Evolutionary conservation across 2,888 invertebrate species (phyloP).

Genomic region (Agriopis leucophaearia): DNA sequence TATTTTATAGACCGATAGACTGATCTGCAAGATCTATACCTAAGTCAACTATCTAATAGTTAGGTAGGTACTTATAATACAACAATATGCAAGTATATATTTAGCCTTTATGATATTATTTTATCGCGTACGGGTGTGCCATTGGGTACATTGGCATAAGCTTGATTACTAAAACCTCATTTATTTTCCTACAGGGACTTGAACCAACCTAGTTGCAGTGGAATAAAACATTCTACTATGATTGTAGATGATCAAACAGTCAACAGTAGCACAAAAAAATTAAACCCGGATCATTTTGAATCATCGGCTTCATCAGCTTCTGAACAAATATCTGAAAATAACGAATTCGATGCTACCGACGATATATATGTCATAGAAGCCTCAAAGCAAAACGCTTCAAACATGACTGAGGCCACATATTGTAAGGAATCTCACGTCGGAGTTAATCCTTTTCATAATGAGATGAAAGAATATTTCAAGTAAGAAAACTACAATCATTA

Average conservation of each 20-base stretch:
- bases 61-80: no score
- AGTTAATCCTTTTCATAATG: constrained; percentile 60
- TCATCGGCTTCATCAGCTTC: constrained; percentile 62
- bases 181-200: constrained; percentile 57
- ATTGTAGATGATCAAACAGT: constrained; percentile 49
- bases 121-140: no score
- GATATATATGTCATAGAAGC: constrained; percentile 40
- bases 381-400: constrained; percentile 52
- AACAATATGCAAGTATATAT: no score
- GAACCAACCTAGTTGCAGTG: constrained; percentile 59
- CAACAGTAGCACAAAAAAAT: constrained; percentile 38
- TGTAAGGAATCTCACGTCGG: constrained; percentile 24
- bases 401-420: constrained; percentile 39
- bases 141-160: no score
- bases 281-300: constrained; percentile 49
- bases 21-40: no score
- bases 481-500: constrained; percentile 45
- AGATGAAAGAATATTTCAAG: constrained; percentile 72
- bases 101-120: no score
- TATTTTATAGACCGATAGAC: no score
- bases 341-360: constrained; percentile 58
- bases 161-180: no score
- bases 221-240: constrained; percentile 45
- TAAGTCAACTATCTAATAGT: no score
- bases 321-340: constrained; percentile 59